Evolutionary conservation across 2,113 vertebrate species (phyloP).

Genomic region (Actenoides hombroni): DNA sequence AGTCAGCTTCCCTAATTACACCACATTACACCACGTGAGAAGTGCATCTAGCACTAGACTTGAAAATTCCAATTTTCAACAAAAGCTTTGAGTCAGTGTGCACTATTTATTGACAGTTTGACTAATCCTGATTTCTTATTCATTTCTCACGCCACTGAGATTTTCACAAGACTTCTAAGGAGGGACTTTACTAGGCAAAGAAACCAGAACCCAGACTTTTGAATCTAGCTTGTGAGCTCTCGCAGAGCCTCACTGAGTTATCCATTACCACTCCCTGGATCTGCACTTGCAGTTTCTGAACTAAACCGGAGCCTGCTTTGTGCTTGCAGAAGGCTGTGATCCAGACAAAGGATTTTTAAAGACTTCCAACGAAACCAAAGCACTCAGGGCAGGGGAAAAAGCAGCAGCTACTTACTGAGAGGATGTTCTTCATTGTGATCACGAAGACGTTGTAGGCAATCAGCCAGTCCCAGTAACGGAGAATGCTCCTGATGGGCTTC

Average conservation of each 20-base stretch:
- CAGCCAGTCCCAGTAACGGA: conserved; percentile 97
- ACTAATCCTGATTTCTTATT: not conserved
- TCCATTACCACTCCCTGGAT: not conserved
- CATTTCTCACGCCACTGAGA: not conserved
- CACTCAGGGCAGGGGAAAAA: not conserved
- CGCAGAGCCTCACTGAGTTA: not conserved
- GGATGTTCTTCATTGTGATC: conserved; percentile 98
- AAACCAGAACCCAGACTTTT: not conserved
- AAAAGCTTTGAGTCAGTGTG: not conserved
- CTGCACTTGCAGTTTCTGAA: not conserved
- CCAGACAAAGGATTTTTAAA: not conserved
- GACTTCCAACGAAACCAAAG: not conserved
- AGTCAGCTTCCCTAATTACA: not conserved
- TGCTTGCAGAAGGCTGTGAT: not conserved
- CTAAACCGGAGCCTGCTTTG: not conserved
- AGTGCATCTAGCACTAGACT: not conserved
- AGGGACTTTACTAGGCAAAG: not conserved
- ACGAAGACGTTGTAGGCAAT: conserved; percentile 98
- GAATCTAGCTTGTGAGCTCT: not conserved
- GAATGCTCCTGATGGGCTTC: conserved; percentile 94
- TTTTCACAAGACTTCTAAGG: not conserved
- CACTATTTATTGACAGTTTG: not conserved
- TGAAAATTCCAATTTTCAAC: not conserved
- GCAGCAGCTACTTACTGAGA: conserved; percentile 81
- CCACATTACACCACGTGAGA: not conserved